Conservation (phyloP, 2,888 invertebrate species). For the Invenusta paracnida region DNA sequence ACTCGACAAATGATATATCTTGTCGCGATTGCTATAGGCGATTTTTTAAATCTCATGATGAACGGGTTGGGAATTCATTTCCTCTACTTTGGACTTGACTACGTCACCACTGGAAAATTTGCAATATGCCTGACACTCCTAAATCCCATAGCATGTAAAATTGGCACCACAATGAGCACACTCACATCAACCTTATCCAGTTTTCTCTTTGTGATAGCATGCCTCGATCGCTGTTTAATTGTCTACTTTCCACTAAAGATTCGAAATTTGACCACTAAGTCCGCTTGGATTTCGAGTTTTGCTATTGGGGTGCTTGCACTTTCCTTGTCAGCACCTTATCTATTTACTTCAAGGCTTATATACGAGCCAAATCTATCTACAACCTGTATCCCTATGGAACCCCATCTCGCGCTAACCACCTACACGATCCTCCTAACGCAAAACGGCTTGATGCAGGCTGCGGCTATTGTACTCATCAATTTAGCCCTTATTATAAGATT, state of each 20-base stretch:
- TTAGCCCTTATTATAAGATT: not conserved
- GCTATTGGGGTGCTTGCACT: not conserved
- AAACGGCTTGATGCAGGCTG: not conserved
- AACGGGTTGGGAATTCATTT: constrained; percentile 20
- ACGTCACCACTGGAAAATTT: not conserved
- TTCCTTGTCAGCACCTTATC: not conserved
- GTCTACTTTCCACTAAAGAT: constrained; percentile 36
- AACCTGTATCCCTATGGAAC: not conserved
- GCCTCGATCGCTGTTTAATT: constrained; percentile 30
- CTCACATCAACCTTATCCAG: constrained; percentile 39
- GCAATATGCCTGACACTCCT: constrained; percentile 33
- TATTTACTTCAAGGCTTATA: not conserved
- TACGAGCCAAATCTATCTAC: not conserved
- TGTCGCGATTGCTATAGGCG: constrained; percentile 19
- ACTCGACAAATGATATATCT: constrained; percentile 37
- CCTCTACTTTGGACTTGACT: constrained; percentile 34
- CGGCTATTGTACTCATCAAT: not conserved
- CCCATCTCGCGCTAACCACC: too few species aligned
- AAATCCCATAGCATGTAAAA: not conserved
- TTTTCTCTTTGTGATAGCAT: constrained; percentile 3
- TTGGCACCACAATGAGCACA: not conserved
- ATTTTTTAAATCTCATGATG: constrained; percentile 32
- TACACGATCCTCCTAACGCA: not conserved
- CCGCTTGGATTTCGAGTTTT: not conserved
- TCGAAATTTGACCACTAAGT: not conserved